Percentiles rank a stretch among this genome's conserved stretches.
Conservation (phyloP, 2,797 vertebrate genomes). For the Heterohyrax brucei region DNA sequence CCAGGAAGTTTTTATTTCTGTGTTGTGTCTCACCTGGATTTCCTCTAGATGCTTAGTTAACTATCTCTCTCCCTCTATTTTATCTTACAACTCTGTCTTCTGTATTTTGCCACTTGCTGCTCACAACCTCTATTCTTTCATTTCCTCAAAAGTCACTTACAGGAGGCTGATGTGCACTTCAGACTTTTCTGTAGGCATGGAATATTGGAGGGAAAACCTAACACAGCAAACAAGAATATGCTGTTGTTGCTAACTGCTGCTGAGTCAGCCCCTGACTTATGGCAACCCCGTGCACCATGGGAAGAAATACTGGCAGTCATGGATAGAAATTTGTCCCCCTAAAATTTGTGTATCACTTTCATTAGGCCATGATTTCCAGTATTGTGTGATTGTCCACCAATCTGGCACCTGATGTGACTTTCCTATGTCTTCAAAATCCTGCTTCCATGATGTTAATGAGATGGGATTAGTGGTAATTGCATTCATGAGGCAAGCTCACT, state of each 20-base stretch:
- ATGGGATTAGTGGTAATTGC: too few species aligned
- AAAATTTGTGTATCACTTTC: too few species aligned
- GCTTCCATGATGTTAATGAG: too few species aligned
- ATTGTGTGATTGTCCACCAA: too few species aligned
- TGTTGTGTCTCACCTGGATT: conserved; percentile 41
- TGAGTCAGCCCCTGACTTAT: background rate
- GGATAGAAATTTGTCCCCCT: too few species aligned
- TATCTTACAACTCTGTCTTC: background rate
- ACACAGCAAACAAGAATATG: background rate
- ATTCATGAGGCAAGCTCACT: too few species aligned
- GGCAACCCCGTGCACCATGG: background rate
- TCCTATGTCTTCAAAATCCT: too few species aligned
- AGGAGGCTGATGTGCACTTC: background rate
- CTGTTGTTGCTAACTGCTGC: too few species aligned
- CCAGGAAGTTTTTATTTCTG: conserved; percentile 2
- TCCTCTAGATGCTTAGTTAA: conserved; percentile 37
- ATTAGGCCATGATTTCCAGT: too few species aligned
- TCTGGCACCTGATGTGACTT: too few species aligned
- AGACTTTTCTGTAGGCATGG: background rate
- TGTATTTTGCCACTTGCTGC: background rate
- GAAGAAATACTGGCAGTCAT: background rate
- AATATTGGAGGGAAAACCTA: background rate
- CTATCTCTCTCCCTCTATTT: background rate
- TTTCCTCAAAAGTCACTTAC: background rate
- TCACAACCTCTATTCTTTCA: conserved; percentile 2